phyloP scores from a whole-genome alignment of 2,113 vertebrate genomes.

The Deroptyus accipitrinus region DNA sequence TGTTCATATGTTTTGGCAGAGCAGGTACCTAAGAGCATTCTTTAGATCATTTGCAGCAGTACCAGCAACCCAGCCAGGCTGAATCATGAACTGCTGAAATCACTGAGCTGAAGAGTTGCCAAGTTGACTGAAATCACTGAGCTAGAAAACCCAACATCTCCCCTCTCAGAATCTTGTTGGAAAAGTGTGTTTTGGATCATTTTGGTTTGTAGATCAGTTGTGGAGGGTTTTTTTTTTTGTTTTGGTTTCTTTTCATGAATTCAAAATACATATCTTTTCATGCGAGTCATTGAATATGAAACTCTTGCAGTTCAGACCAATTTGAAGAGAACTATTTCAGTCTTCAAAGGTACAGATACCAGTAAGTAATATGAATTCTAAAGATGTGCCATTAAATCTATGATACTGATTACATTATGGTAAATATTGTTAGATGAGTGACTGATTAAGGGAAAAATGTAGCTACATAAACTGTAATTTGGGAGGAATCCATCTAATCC shows the following conservation, averaged over 20 bases:
- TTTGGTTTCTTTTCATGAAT: background rate
- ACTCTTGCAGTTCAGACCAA: background rate
- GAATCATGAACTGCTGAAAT: background rate
- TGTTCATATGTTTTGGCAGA: background rate
- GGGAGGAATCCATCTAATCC: background rate
- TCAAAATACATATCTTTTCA: background rate
- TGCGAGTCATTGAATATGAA: background rate
- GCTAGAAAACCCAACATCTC: background rate
- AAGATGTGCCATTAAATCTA: background rate
- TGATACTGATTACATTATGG: background rate
- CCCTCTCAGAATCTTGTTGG: background rate
- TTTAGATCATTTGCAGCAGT: background rate
- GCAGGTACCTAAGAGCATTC: background rate
- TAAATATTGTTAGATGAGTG: background rate
- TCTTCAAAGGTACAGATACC: background rate
- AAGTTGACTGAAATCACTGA: background rate
- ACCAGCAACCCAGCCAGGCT: background rate
- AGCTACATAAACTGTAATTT: background rate
- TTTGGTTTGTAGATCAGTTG: background rate
- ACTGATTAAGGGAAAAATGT: background rate
- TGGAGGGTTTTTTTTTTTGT: background rate
- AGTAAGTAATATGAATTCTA: background rate
- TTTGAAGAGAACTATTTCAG: background rate
- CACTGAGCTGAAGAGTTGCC: background rate
- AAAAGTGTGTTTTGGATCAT: background rate